Conservation (phyloP, 2,797 vertebrate species). For the Melanitta fusca region DNA sequence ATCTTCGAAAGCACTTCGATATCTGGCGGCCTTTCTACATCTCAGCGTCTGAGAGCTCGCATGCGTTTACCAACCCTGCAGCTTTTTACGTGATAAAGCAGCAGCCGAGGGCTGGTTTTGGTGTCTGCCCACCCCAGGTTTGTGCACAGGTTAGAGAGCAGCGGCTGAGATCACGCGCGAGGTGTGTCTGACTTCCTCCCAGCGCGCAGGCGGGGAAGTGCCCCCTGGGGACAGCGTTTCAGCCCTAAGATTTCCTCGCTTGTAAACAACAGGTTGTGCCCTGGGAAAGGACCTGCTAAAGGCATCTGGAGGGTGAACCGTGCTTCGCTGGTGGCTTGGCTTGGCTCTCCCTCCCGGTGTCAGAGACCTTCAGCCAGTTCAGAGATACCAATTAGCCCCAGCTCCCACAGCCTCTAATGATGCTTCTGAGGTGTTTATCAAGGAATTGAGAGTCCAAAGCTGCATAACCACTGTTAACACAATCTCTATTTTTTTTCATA, state of each 20-base stretch:
- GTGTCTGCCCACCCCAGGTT: not conserved
- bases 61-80: not conserved
- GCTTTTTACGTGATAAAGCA: not conserved
- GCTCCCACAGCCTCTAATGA: not conserved
- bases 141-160: rapidly evolving
- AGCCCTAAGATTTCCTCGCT: constrained; percentile 47
- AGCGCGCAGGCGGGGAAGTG: not conserved
- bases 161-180: constrained; percentile 18
- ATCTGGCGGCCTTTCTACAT: not conserved
- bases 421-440: not conserved
- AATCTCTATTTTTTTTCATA: not conserved
- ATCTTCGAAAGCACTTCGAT: not conserved
- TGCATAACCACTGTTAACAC: not conserved
- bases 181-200: not conserved
- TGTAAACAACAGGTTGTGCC: constrained; percentile 56
- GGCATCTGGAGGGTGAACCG: not conserved
- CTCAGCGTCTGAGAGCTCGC: not conserved
- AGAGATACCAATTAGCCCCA: not conserved
- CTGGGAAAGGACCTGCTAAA: constrained; percentile 18
- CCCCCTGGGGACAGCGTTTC: constrained; percentile 5
- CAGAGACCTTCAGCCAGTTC: not conserved
- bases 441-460: not conserved
- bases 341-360: not conserved
- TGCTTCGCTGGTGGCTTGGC: not conserved
- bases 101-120: not conserved